Evolutionary conservation across 2,888 invertebrate species (phyloP), one percentile per base, ranked within the genome.

Genomic region (Lycaena phlaeas): DNA sequence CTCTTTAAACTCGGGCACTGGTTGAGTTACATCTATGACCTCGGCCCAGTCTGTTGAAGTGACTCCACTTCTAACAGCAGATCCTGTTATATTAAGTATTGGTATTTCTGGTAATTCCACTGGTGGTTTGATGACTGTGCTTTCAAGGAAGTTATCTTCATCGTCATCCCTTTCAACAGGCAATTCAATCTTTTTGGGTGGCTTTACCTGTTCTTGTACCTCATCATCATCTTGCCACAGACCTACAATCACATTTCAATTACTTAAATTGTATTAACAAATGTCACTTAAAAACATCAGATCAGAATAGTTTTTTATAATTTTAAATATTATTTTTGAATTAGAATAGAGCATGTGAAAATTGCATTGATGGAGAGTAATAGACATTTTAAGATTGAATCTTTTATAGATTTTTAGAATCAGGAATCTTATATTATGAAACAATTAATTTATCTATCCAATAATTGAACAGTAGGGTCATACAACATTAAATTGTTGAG

Each of bases 41-140:
- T 96, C 92, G 0, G 96, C 97, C 95, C 95, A 97, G 59, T 95
- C 90, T 1, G 90, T 87, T n/a, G 86, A 85, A 6, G 82, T 87
- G 1, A 75, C 65, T 10, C 78, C 79, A 1, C 64, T 43, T 41
- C 75, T 74, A 14, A 69, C 65, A 0, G 68, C 59, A 0, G 86
- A 72, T 37, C 86, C 85, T 1, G 90, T 89, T 38, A 94, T 92
- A 48, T 89, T 89, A 14, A 95, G 64, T 0, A 94, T 78, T 0
- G 91, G 91, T 44, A 89, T 70, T 27, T 84, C 69, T 3, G 87
- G 86, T 41, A 79, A 49, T 38, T 73, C 73, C 5, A 70, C 52
- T 1, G 69, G 66, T 1, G 78, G 79, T 9, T 63, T 63, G 14
- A 81, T 76, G 1, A 82, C 59, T 0, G 76, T 71, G 17, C 61